Evolutionary conservation across 92 coral and sea anemone species (phyloP), one percentile per base, ranked within the genome.

Genomic region (Paragorgia papillata): DNA sequence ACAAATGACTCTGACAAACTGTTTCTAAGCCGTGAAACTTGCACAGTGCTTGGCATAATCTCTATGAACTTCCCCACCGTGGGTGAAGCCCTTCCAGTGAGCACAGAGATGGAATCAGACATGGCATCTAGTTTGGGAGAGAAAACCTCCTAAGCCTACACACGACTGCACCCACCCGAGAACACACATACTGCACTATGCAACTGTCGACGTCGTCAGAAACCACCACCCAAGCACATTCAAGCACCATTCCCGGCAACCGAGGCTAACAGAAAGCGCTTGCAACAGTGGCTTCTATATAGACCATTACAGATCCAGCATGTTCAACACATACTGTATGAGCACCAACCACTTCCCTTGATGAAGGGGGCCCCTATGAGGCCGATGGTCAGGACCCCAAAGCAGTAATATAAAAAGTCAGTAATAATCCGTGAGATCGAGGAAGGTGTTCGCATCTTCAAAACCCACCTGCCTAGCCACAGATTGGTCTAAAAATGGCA

Each of bases 301-400:
- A n/a, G 78, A 86, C 7, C 62, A 79, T 27, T 89, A 85, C 83
- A 60, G 14, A 4, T 66, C 88, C 28, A 79, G 88, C 74, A 89
- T 86, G 4, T 89, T 89, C 82, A 89, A 86, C 62, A 80, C 84
- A 14, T 85, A 90, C 53, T n/a, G n/a, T n/a, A n/a, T n/a, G 77
- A 74, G n/a, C 90, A 86, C 82, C 86, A 76, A 43, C 57, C 73
- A 34, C 81, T 89, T 2, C 90, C 90, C 1, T 57, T 79, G 24
- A 89, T 75, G 88, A 86, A 82, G 34, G 54, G 85, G 3, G 32
- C 56, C 43, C 83, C 86, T 2, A 73, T 81, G 87, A 53, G 79
- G 44, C 76, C 81, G 30, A 70, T 69, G 83, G 85, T 84, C n/a
- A n/a, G n/a, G n/a, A n/a, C n/a, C n/a, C n/a, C n/a, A n/a, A n/a